Percentiles rank a stretch among this genome's conserved stretches.
Conservation (phyloP, 2,113 vertebrate species). For the Engystomops pustulosus region DNA sequence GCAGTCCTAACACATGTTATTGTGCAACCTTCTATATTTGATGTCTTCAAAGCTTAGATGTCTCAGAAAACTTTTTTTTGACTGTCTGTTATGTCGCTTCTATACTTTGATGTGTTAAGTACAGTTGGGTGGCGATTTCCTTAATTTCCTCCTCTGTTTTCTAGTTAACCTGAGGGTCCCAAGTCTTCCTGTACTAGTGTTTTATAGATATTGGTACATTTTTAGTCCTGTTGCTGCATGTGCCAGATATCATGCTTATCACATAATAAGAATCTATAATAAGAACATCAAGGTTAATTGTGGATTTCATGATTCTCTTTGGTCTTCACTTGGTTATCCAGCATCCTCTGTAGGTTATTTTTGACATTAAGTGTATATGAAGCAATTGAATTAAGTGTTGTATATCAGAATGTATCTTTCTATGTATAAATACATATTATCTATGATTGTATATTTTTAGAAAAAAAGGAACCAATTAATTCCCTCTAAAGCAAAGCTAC, state of each 20-base stretch:
- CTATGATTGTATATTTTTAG: too few relatives aligned
- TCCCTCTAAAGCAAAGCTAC: neutral
- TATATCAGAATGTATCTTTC: too few relatives aligned
- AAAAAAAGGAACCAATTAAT: too few relatives aligned
- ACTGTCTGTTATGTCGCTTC: neutral
- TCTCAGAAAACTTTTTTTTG: neutral
- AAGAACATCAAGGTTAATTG: too few relatives aligned
- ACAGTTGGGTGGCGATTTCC: slow-evolving; percentile 32
- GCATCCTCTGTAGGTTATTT: neutral
- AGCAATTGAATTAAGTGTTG: neutral
- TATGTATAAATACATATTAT: too few relatives aligned
- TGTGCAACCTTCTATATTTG: neutral
- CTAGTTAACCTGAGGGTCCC: neutral
- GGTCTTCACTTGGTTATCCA: neutral
- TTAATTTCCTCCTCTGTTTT: slow-evolving; percentile 27
- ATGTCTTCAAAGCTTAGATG: neutral
- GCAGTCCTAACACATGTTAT: neutral
- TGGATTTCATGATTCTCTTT: neutral
- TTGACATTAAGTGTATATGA: neutral
- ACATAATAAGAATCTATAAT: too few relatives aligned
- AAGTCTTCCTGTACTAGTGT: neutral
- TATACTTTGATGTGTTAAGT: slow-evolving; percentile 9
- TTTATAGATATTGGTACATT: neutral
- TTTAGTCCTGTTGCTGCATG: neutral
- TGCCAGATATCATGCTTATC: neutral